phyloP scores from a whole-genome alignment of 2,797 vertebrate species.

The Sebastes oblongus region DNA sequence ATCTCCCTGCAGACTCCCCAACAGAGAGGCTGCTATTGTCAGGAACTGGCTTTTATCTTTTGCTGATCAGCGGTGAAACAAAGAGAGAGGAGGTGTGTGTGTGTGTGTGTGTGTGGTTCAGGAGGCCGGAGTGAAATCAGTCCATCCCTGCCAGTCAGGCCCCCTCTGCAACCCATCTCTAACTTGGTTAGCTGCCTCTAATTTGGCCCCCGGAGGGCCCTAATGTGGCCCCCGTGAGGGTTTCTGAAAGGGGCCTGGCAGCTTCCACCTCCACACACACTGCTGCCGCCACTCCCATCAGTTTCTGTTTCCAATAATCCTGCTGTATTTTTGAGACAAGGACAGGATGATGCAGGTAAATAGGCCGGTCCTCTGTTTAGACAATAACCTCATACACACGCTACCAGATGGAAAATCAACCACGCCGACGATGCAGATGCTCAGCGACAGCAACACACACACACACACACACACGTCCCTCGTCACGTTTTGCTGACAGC shows the following conservation, averaged over 20 bases:
- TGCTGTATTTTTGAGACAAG: conserved; percentile 55
- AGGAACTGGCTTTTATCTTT: conserved; percentile 77
- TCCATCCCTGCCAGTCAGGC: conserved; percentile 67
- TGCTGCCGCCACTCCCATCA: conserved; percentile 27
- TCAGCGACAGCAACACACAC: conserved; percentile 36
- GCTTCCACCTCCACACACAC: conserved; percentile 28
- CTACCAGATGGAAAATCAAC: conserved; percentile 61
- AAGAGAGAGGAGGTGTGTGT: conserved; percentile 37
- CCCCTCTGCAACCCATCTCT: conserved; percentile 68
- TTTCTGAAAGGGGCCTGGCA: conserved; percentile 63
- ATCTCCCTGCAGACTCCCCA: conserved; percentile 60
- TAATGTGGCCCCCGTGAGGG: conserved; percentile 62
- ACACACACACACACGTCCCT: conserved; percentile 8
- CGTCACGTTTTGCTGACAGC: conserved; percentile 73
- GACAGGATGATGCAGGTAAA: conserved; percentile 61
- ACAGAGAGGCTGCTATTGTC: conserved; percentile 62
- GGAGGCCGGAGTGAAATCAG: conserved; percentile 58
- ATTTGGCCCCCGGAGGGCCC: conserved; percentile 78
- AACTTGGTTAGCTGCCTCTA: conserved; percentile 81
- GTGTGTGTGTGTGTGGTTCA: conserved; percentile 30
- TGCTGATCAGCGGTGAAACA: conserved; percentile 71
- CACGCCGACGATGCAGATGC: conserved; percentile 61
- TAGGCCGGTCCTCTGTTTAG: conserved; percentile 13
- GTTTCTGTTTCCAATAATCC: conserved; percentile 68
- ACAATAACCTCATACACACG: conserved; percentile 17